These are phyloP conservation scores for Glossosoma conforme DNA, from an alignment of 1,140 invertebrate genomes.

Conservation along the genomic window DNA sequence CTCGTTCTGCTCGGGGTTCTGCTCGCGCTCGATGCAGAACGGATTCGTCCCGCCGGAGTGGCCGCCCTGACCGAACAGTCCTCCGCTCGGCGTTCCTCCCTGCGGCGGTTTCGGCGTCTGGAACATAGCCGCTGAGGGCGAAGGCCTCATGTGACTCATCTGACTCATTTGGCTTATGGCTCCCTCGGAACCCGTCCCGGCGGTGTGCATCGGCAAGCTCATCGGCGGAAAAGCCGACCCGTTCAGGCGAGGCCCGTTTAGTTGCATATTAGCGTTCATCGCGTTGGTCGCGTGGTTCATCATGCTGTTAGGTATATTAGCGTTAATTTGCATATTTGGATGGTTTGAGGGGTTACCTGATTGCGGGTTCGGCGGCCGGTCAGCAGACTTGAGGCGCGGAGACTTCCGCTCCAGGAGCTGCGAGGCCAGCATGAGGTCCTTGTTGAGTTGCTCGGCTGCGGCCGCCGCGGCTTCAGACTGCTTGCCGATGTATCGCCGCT, in stretches of 20 bases:
- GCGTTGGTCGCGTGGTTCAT: constrained; percentile 29
- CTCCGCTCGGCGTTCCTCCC: constrained; percentile 58
- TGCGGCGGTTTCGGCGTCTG: constrained; percentile 71
- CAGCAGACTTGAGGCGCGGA: constrained; percentile 72
- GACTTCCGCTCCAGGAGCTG: constrained; percentile 79
- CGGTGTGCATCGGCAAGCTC: constrained; percentile 53
- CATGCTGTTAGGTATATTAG: constrained; percentile 39
- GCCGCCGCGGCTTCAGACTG: constrained; percentile 68
- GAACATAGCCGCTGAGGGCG: constrained; percentile 66
- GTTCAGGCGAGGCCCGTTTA: constrained; percentile 50
- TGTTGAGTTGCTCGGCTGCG: constrained; percentile 74
- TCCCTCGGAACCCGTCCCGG: constrained; percentile 41
- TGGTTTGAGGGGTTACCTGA: constrained; percentile 56
- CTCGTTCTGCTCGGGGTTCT: constrained; percentile 84
- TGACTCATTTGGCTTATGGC: constrained; percentile 58
- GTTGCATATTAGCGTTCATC: constrained; percentile 39
- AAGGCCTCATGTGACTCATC: constrained; percentile 64
- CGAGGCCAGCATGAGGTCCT: constrained; percentile 71
- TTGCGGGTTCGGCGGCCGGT: constrained; percentile 56
- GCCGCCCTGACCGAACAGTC: constrained; percentile 54
- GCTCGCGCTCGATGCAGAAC: constrained; percentile 64
- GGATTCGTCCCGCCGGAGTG: constrained; percentile 53
- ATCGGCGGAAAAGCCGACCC: constrained; percentile 52
- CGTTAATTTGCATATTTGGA: constrained; percentile 33
- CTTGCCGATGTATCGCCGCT: constrained; percentile 68